Conservation (phyloP, 2,113 vertebrate species). For the Mustela lutreola region DNA sequence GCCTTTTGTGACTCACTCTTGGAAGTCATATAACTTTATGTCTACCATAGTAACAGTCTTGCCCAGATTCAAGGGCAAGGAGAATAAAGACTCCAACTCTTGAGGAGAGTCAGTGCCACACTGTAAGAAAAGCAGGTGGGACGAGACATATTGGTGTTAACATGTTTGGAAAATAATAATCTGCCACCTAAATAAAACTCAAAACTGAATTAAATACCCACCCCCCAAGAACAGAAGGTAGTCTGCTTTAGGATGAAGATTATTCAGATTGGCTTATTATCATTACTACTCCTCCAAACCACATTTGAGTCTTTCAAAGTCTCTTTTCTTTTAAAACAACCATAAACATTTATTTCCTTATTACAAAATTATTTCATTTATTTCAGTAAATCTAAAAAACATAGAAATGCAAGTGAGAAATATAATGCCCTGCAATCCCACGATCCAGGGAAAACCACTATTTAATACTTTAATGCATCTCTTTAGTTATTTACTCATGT, state of each 20-base stretch:
- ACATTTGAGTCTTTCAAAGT: background rate
- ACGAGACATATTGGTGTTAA: background rate
- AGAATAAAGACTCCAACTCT: background rate
- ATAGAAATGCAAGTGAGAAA: background rate
- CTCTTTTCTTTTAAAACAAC: background rate
- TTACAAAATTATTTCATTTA: background rate
- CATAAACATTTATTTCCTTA: background rate
- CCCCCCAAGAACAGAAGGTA: background rate
- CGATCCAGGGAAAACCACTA: background rate
- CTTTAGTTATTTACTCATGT: background rate
- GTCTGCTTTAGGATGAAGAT: background rate
- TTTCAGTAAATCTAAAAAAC: background rate
- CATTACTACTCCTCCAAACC: background rate
- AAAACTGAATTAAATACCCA: background rate
- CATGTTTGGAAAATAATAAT: background rate
- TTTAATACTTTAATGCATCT: background rate
- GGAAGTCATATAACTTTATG: background rate
- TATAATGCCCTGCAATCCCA: background rate
- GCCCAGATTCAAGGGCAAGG: background rate
- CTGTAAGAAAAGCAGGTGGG: background rate
- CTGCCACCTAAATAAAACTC: background rate
- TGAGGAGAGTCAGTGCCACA: background rate
- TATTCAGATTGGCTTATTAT: background rate
- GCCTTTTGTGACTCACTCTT: background rate
- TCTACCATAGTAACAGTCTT: background rate